Evolutionary conservation across 2,113 vertebrate species (phyloP).

Genomic region (Taurulus bubalis): DNA sequence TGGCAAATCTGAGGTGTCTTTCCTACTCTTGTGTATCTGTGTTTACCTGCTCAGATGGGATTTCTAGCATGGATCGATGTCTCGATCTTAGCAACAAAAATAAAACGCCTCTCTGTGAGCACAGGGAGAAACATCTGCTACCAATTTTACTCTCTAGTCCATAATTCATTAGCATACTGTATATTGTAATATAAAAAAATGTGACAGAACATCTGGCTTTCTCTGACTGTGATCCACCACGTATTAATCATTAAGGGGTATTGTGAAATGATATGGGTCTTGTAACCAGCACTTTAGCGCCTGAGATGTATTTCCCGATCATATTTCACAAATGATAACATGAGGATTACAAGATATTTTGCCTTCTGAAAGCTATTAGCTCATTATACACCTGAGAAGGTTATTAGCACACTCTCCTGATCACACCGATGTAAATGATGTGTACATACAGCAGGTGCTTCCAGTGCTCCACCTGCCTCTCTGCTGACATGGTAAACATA

Average conservation of each 20-base stretch:
- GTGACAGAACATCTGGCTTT: conserved; percentile 14
- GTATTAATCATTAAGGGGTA: conserved; percentile 30
- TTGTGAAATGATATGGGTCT: conserved; percentile 15
- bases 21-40: conserved; percentile 52
- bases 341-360: background rate
- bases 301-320: conserved; percentile 4
- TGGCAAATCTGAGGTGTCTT: conserved; percentile 70
- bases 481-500: conserved; percentile 66
- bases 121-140: background rate
- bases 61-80: conserved; percentile 30
- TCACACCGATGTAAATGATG: conserved; percentile 28
- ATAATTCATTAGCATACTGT: conserved; percentile 24
- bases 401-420: background rate
- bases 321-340: conserved; percentile 18
- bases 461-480: conserved; percentile 58
- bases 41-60: conserved; percentile 57
- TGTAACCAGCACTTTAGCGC: conserved; percentile 12
- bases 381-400: background rate
- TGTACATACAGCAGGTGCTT: conserved; percentile 47
- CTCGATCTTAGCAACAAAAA: background rate
- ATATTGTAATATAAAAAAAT: conserved; percentile 40
- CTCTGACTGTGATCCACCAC: background rate
- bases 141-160: conserved; percentile 21
- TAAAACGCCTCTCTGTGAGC: background rate
- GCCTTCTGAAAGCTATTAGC: conserved; percentile 1